phyloP scores from a whole-genome alignment of 2,888 invertebrate species.

The Linnaemya vulpina region DNA sequence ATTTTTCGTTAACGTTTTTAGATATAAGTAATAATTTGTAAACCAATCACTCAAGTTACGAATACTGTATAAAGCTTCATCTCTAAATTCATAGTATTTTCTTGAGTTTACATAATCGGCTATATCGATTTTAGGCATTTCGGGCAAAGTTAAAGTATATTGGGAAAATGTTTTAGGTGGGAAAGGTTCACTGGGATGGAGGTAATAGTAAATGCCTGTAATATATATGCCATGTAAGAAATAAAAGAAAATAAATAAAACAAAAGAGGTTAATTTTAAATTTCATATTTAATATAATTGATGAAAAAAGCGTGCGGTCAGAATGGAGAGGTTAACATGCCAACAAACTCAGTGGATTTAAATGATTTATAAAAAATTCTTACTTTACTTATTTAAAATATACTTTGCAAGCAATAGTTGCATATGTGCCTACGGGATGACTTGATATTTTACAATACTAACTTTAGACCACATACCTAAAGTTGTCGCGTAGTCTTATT shows the following conservation, averaged over 20 bases:
- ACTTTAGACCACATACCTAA: too few species aligned
- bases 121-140: conserved; percentile 78
- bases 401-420: too few species aligned
- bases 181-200: conserved; percentile 81
- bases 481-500: too few species aligned
- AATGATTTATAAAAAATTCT: too few species aligned
- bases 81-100: conserved; percentile 82
- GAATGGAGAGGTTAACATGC: background rate
- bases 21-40: conserved; percentile 82
- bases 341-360: conserved; percentile 51
- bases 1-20: conserved; percentile 84
- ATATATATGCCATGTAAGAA: conserved; percentile 63
- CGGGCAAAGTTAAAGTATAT: conserved; percentile 76
- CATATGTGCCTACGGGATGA: too few species aligned
- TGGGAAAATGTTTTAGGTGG: conserved; percentile 80
- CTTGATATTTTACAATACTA: too few species aligned
- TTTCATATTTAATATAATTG: conserved; percentile 15
- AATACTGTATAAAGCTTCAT: conserved; percentile 84
- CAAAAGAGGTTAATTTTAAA: conserved; percentile 52
- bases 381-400: too few species aligned
- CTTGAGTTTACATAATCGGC: conserved; percentile 77
- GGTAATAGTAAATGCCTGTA: conserved; percentile 82
- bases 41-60: conserved; percentile 83
- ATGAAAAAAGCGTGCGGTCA: background rate
- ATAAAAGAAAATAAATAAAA: conserved; percentile 59